phyloP scores from a whole-genome alignment of 2,888 invertebrate species.

The Limnephilus lunatus region DNA sequence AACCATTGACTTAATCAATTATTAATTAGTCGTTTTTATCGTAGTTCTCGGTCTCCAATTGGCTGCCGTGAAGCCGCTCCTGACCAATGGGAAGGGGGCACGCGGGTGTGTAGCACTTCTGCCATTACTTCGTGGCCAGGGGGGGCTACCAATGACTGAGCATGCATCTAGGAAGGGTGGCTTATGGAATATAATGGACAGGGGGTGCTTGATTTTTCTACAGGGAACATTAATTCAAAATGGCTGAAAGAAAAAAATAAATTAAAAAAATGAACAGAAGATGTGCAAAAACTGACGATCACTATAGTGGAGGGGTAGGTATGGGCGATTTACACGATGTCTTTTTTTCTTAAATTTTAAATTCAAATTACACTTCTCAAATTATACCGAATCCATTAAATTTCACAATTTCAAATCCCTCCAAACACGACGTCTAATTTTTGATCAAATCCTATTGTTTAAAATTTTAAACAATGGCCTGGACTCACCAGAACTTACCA shows the following conservation, averaged over 20 bases:
- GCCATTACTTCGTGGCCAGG: not conserved
- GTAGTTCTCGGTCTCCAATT: not conserved
- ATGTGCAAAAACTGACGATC: not conserved
- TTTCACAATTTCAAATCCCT: no score
- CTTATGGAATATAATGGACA: not conserved
- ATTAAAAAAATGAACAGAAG: no score
- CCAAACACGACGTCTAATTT: no score
- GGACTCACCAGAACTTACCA: no score
- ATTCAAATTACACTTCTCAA: no score
- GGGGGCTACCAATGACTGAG: conserved; percentile 27
- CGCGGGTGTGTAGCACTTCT: not conserved
- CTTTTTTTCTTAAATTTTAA: no score
- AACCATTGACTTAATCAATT: conserved; percentile 35
- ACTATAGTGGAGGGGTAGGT: no score
- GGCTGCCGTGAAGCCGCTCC: not conserved
- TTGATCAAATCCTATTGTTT: no score
- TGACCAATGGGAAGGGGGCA: conserved; percentile 6
- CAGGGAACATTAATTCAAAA: not conserved
- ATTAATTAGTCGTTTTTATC: conserved; percentile 35
- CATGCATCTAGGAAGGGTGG: conserved; percentile 14
- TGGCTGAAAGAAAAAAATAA: not conserved
- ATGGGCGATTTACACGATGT: no score
- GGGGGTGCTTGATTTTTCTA: not conserved
- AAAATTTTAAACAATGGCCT: no score
- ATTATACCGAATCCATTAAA: no score